Evolutionary conservation across 2,113 vertebrate species (phyloP).

Genomic region (Silurus meridionalis): DNA sequence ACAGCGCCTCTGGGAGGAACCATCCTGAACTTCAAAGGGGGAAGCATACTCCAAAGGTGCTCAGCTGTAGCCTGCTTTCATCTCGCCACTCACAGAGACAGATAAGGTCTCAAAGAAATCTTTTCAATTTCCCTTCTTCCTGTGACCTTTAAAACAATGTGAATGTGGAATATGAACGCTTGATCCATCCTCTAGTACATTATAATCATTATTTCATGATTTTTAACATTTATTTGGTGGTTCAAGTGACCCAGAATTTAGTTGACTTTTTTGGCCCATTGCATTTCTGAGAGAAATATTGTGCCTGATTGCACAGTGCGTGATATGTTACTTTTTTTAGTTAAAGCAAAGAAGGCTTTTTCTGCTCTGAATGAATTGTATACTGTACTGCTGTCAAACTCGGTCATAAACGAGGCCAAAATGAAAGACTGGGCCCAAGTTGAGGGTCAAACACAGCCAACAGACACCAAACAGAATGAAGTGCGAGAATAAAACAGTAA

Average conservation of each 20-base stretch:
- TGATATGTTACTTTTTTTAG: not conserved
- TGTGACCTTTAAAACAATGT: slow-evolving; percentile 21
- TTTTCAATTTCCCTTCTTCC: not conserved
- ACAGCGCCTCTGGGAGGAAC: slow-evolving; percentile 43
- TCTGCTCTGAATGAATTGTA: not conserved
- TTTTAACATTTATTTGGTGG: not conserved
- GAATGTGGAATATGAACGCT: not conserved
- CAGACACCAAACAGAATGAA: no score
- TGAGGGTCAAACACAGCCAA: no score
- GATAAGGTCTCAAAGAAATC: not conserved
- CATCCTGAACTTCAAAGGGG: slow-evolving; percentile 42
- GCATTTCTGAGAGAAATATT: not conserved
- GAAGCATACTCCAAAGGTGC: slow-evolving; percentile 17
- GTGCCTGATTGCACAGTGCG: not conserved
- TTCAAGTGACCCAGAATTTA: not conserved
- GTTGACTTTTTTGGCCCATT: not conserved
- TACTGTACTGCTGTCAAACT: not conserved
- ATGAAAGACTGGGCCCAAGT: no score
- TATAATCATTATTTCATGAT: not conserved
- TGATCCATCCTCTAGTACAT: slow-evolving; percentile 34
- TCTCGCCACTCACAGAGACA: slow-evolving; percentile 10
- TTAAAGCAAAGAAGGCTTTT: not conserved
- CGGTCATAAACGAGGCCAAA: no score
- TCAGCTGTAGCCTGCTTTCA: slow-evolving; percentile 36
- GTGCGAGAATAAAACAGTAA: no score